Conservation (phyloP, 2,113 vertebrate species). For the Cyphotilapia sp. region DNA sequence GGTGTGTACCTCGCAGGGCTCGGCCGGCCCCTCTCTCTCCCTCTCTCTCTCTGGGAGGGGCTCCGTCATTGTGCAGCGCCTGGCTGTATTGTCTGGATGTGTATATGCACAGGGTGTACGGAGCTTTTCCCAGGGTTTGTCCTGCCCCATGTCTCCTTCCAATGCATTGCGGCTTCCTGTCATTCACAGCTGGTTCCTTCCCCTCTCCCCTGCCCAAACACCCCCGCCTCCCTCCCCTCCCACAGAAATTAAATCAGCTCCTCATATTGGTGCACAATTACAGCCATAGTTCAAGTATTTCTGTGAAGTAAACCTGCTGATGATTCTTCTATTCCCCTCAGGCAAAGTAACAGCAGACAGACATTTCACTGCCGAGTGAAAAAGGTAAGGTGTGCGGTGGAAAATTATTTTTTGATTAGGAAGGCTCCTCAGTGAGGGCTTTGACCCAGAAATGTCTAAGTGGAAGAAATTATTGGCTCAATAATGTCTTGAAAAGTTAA, state of each 20-base stretch:
- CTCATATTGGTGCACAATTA: background rate
- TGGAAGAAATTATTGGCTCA: background rate
- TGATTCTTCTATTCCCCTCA: background rate
- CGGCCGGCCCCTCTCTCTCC: background rate
- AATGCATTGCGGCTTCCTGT: slow-evolving; percentile 66
- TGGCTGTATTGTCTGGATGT: slow-evolving; percentile 54
- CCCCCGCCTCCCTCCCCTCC: background rate
- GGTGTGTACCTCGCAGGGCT: background rate
- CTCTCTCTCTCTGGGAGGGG: slow-evolving; percentile 17
- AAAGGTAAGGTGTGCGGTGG: background rate
- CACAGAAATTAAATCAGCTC: background rate
- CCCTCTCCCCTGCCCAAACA: slow-evolving; percentile 61
- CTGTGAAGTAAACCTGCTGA: background rate
- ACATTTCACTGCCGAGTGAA: background rate
- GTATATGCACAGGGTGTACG: slow-evolving; percentile 6
- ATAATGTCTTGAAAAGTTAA: background rate
- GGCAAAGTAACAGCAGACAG: background rate
- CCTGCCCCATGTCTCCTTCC: slow-evolving; percentile 6
- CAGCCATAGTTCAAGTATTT: background rate
- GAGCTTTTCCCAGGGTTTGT: slow-evolving; percentile 67
- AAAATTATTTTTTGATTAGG: background rate
- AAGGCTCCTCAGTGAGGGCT: background rate
- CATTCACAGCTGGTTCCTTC: slow-evolving; percentile 74
- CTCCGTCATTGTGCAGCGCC: slow-evolving; percentile 32
- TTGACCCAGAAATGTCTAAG: background rate